Evolutionary conservation across 2,113 vertebrate species (phyloP).

Genomic region (Chaetodon trifascialis): DNA sequence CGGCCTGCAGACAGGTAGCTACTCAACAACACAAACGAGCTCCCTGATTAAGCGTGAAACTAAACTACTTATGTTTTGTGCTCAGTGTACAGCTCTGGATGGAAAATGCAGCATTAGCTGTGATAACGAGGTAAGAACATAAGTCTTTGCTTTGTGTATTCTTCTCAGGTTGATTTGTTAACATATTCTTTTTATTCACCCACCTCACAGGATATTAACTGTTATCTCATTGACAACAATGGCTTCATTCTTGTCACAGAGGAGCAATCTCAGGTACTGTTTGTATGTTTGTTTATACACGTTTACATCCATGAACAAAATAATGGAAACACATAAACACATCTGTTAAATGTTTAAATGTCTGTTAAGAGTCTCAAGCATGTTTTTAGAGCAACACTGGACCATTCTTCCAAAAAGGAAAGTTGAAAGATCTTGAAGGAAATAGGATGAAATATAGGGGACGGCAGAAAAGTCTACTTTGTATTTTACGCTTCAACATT

Average conservation of each 20-base stretch:
- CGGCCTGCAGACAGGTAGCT: slow-evolving; percentile 96
- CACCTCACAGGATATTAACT: slow-evolving; percentile 90
- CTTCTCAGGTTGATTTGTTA: not conserved
- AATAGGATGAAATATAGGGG: not conserved
- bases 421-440: not conserved
- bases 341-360: not conserved
- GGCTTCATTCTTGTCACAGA: slow-evolving; percentile 98
- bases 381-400: not conserved
- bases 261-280: slow-evolving; percentile 90
- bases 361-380: no score
- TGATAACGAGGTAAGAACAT: slow-evolving; percentile 91
- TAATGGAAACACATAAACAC: not conserved
- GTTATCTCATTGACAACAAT: slow-evolving; percentile 99
- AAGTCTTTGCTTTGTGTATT: not conserved
- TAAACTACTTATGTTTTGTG: slow-evolving; percentile 17
- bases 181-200: not conserved
- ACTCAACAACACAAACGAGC: not conserved
- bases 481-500: not conserved
- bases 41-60: not conserved
- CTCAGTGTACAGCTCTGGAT: slow-evolving; percentile 94
- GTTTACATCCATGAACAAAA: not conserved
- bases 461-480: not conserved
- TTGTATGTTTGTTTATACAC: not conserved
- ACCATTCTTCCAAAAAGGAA: not conserved
- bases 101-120: slow-evolving; percentile 96